Evolutionary conservation across 1,140 invertebrate species (phyloP).

Genomic region (Mya arenaria): DNA sequence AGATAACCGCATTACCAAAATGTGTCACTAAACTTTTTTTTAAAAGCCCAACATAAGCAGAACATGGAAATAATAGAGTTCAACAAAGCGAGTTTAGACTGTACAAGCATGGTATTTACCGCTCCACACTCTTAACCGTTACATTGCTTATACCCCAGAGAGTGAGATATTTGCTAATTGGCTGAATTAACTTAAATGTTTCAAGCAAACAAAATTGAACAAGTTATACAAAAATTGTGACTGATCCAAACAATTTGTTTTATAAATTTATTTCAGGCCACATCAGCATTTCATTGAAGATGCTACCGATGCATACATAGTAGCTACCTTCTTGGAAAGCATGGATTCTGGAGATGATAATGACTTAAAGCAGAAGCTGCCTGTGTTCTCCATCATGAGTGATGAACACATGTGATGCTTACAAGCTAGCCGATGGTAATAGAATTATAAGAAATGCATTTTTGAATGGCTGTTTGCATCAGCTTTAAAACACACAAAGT

Average conservation of each 20-base stretch:
- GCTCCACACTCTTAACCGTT: too few relatives aligned
- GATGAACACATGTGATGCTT: slow-evolving; percentile 51
- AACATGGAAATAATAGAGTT: too few relatives aligned
- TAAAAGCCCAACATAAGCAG: too few relatives aligned
- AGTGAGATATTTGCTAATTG: too few relatives aligned
- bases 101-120: too few relatives aligned
- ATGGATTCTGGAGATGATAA: not conserved
- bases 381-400: not conserved
- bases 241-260: not conserved
- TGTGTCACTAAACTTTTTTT: too few relatives aligned
- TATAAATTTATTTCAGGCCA: not conserved
- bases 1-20: too few relatives aligned
- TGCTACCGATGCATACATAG: slow-evolving; percentile 19
- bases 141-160: too few relatives aligned
- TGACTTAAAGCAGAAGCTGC: not conserved
- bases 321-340: not conserved
- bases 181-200: too few relatives aligned
- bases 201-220: too few relatives aligned
- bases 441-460: slow-evolving; percentile 48
- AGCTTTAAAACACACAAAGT: slow-evolving; percentile 29
- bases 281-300: slow-evolving; percentile 21
- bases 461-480: slow-evolving; percentile 44
- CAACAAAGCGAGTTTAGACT: too few relatives aligned
- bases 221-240: too few relatives aligned
- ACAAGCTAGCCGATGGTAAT: slow-evolving; percentile 51